Base-by-base conservation (phyloP, 2,797 vertebrate species). In the Sitta carolinensis region DNA sequence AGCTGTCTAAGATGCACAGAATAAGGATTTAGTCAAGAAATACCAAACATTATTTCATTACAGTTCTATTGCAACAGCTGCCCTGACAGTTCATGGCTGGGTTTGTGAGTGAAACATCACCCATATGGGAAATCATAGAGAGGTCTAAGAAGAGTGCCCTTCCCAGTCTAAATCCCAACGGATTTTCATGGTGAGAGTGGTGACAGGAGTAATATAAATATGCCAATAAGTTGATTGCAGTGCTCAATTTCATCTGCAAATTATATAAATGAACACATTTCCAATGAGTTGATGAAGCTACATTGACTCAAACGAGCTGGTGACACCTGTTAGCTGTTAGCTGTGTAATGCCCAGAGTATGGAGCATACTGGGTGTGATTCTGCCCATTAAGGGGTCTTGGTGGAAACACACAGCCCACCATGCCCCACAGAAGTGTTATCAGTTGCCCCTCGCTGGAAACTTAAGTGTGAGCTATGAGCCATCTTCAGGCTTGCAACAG, bases 311-410 rank as follows among this genome's bases (percentile, higher is more conserved):
- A 84, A 80, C 0, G 7, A 63, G 11, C 7, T 52, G 36, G 50
- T 15, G 74, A 10, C 26, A 68, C 62, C 40, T 73, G 10, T 57
- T 42, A 58, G 66, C 32, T 61, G n/a, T 63, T 43, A 50, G 27
- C 29, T 26, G 32, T 0, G 0, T 16, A 61, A 34, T 6, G 7
- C 8, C 42, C 64, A 68, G 66, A 19, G 32, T 27, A 26, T 7
- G 20, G 30, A 50, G 21, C 38, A 42, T 20, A 4, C 16, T 50
- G 58, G 15, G 4, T 67, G 11, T n/a, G 63, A 23, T 54, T 59
- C 48, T 73, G 54, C 34, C 38, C 38, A 25, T 34, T 14, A 30
- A 90, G 87, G 23, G 38, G 34, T 38, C 61, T 2, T 21, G 43
- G 15, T 30, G 48, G 23, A 45, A 19, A 43, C 18, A 40, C 12